Conservation (phyloP, 2,797 vertebrate species). For the Sebastes minor region DNA sequence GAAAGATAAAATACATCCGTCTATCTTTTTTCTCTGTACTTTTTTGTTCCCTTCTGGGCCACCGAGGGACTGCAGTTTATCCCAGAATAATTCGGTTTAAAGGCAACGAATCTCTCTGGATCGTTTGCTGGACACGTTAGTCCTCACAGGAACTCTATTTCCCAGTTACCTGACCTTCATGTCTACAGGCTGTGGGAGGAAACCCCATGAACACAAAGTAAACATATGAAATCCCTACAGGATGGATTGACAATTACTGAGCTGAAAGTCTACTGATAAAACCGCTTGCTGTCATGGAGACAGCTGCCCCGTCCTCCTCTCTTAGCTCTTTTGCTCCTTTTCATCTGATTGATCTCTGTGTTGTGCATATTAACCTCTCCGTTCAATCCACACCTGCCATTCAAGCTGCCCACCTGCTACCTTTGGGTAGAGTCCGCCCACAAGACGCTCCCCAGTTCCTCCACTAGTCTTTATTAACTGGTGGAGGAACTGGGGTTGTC, state of each 20-base stretch:
- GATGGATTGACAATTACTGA: neutral
- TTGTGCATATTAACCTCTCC: constrained; percentile 6
- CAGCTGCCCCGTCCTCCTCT: constrained; percentile 23
- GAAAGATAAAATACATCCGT: neutral
- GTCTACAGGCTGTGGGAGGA: neutral
- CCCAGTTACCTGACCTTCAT: neutral
- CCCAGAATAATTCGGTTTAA: constrained; percentile 7
- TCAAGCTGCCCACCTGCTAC: constrained; percentile 3
- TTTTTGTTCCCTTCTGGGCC: neutral
- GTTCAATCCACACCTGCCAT: constrained; percentile 8
- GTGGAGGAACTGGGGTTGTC: neutral
- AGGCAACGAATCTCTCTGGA: neutral
- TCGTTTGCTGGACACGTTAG: neutral
- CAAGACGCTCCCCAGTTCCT: neutral
- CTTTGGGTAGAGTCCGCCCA: neutral
- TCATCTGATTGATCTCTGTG: constrained; percentile 22
- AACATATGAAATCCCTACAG: neutral
- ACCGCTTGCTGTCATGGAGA: constrained; percentile 33
- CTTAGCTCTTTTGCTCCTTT: neutral
- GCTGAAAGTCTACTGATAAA: constrained; percentile 21
- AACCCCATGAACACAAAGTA: neutral
- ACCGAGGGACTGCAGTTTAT: neutral
- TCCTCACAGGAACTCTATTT: neutral
- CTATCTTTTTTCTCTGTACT: neutral
- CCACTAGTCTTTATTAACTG: neutral